phyloP scores from a whole-genome alignment of 37 sponge, comb jelly and placozoan genomes.

The Lycopodina hypogea region DNA sequence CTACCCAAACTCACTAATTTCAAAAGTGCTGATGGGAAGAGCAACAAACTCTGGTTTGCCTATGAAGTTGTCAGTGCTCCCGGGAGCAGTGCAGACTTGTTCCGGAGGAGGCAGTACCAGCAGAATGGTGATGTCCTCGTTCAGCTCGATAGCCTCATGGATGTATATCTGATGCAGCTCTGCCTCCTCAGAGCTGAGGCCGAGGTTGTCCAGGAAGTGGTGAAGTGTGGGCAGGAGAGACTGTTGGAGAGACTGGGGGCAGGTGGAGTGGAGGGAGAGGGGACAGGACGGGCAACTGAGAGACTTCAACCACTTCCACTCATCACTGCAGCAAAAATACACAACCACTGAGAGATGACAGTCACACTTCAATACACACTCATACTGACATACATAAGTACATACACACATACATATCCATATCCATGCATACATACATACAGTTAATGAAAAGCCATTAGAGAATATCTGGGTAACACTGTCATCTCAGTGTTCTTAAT shows the following conservation, averaged over 20 bases:
- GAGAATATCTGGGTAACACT: too few relatives aligned
- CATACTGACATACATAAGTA: too few relatives aligned
- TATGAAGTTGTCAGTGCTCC: constrained; percentile 56
- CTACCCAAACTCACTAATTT: constrained; percentile 79
- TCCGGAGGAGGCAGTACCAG: constrained; percentile 74
- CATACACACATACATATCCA: not conserved
- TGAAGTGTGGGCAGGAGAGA: constrained; percentile 33
- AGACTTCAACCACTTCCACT: constrained; percentile 69
- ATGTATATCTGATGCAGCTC: constrained; percentile 62
- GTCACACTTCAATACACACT: too few relatives aligned
- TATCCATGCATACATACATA: not conserved
- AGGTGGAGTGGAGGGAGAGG: not conserved
- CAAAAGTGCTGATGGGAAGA: constrained; percentile 71
- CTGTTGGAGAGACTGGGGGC: constrained; percentile 35
- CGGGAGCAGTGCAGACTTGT: constrained; percentile 78
- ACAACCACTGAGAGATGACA: too few relatives aligned
- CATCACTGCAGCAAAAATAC: constrained; percentile 44
- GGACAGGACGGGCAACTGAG: constrained; percentile 15
- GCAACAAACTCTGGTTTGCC: constrained; percentile 39
- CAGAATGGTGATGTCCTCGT: constrained; percentile 71
- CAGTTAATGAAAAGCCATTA: too few relatives aligned
- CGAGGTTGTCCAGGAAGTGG: constrained; percentile 51
- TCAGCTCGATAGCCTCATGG: constrained; percentile 84
- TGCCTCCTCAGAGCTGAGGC: constrained; percentile 51
- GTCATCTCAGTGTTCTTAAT: too few relatives aligned